A percentile compares a stretch with the other conserved stretches of the same genome.
Conservation (phyloP, 2,113 vertebrate genomes). For the Arvicanthis niloticus region DNA sequence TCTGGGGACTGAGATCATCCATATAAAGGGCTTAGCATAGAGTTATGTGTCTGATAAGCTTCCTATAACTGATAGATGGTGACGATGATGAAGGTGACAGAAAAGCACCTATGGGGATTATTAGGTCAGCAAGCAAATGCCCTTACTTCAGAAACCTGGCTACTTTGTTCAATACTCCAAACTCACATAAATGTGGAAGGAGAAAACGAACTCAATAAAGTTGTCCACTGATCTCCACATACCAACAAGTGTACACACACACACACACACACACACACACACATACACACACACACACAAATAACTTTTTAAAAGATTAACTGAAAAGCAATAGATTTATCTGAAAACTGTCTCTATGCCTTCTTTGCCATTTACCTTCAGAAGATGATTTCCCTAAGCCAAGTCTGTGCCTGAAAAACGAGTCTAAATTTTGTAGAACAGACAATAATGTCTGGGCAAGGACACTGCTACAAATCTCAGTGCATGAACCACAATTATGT, state of each 20-base stretch:
- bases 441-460: neutral
- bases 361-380: neutral
- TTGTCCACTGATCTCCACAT: neutral
- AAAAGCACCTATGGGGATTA: neutral
- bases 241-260: neutral
- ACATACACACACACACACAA: neutral
- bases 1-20: neutral
- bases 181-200: neutral
- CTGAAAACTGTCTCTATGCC: neutral
- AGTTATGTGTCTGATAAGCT: no score
- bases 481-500: neutral
- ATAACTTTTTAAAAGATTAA: neutral
- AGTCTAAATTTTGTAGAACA: neutral
- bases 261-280: neutral
- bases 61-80: neutral
- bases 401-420: slow-evolving; percentile 11
- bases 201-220: neutral
- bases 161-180: neutral
- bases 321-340: neutral
- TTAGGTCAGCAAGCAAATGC: no score
- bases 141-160: neutral
- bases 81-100: neutral
- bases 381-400: neutral
- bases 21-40: neutral
- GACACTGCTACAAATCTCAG: neutral